Percentiles rank a stretch among this genome's conserved stretches.
Conservation (phyloP, 2,113 vertebrate genomes). For the Laticauda colubrina region DNA sequence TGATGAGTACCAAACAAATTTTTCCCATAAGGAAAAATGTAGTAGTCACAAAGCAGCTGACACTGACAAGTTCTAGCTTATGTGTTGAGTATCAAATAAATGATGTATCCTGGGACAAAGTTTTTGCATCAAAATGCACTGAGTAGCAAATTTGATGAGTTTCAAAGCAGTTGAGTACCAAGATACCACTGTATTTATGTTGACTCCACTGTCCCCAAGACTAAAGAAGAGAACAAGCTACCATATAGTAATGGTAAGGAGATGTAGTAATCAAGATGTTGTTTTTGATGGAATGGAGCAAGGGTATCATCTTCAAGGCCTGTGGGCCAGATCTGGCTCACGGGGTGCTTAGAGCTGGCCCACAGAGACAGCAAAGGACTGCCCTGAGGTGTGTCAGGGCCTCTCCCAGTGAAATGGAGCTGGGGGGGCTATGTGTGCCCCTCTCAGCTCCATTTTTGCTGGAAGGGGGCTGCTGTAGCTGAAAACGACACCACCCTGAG, state of each 20-base stretch:
- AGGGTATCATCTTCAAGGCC: too few species aligned
- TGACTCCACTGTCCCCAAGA: not conserved
- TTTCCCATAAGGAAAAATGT: too few species aligned
- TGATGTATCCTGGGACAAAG: not conserved
- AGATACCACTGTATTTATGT: not conserved
- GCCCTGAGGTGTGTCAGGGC: too few species aligned
- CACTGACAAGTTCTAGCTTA: not conserved
- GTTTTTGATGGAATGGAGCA: not conserved
- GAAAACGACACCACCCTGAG: too few species aligned
- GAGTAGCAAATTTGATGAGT: not conserved
- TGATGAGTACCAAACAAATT: too few species aligned
- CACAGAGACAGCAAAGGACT: too few species aligned
- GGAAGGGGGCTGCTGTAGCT: too few species aligned
- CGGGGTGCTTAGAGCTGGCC: too few species aligned
- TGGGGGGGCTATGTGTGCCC: too few species aligned
- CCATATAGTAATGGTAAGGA: not conserved
- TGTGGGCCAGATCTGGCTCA: too few species aligned
- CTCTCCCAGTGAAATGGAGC: too few species aligned
- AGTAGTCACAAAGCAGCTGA: not conserved
- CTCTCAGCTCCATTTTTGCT: too few species aligned
- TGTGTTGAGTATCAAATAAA: not conserved
- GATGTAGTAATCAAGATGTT: not conserved
- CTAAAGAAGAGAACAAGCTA: not conserved
- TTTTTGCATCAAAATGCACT: not conserved
- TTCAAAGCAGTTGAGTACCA: not conserved